A percentile compares a stretch with the other conserved stretches of the same genome.
Conservation (phyloP, 64 coral and sea anemone species). For the Pachyseris speciosa region DNA sequence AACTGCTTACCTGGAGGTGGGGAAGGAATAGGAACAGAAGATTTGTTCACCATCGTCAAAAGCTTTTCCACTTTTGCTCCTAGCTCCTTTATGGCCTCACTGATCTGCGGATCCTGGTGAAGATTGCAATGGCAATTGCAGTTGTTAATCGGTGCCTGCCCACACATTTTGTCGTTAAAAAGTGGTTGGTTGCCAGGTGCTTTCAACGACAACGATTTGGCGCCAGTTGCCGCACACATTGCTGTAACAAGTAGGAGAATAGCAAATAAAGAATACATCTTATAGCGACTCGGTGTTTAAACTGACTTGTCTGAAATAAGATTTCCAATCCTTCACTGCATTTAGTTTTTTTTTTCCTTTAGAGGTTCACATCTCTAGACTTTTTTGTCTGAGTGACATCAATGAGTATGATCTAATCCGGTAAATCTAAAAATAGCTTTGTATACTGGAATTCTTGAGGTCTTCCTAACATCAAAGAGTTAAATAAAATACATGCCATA, state of each 20-base stretch:
- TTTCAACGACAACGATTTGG: not conserved
- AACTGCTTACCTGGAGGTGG: not conserved
- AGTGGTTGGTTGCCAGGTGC: not conserved
- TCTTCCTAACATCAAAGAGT: too few species aligned
- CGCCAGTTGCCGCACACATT: not conserved
- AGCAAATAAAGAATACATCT: not conserved
- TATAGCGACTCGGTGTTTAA: too few species aligned
- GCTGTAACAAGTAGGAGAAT: not conserved
- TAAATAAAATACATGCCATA: too few species aligned
- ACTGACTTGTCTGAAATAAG: too few species aligned
- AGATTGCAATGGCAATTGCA: not conserved
- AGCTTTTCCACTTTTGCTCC: not conserved
- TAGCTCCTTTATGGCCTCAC: not conserved
- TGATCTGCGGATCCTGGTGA: not conserved
- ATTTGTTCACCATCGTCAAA: not conserved
- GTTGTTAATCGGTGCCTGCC: not conserved
- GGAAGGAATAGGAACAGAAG: not conserved
- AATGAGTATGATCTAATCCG: too few species aligned
- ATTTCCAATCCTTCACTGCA: too few species aligned
- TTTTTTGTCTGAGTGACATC: too few species aligned
- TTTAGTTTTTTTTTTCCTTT: too few species aligned
- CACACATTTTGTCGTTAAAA: not conserved
- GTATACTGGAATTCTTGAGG: too few species aligned
- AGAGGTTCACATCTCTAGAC: too few species aligned
- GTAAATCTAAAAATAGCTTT: too few species aligned